phyloP scores from a whole-genome alignment of 2,888 invertebrate species.

The Fragum whitleyi region DNA sequence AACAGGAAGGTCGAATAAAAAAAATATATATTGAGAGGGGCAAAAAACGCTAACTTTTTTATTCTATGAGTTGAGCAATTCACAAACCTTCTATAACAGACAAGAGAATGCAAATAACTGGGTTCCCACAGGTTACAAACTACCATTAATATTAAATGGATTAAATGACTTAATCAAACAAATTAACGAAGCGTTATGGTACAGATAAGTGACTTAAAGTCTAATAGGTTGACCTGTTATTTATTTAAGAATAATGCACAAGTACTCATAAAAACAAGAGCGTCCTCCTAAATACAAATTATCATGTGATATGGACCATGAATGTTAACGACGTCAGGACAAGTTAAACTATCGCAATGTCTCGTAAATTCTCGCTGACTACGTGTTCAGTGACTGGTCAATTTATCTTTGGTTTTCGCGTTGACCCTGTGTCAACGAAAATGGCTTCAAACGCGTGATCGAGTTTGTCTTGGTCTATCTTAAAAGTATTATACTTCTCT shows the following conservation, averaged over 20 bases:
- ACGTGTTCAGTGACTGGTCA: slow-evolving; percentile 40
- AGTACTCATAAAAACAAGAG: slow-evolving; percentile 2
- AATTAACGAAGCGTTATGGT: slow-evolving; percentile 20
- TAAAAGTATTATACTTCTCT: too few relatives aligned
- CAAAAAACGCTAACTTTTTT: too few relatives aligned
- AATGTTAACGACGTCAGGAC: slow-evolving; percentile 35
- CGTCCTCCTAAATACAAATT: slow-evolving; percentile 26
- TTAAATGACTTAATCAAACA: background rate
- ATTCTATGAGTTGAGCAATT: too few relatives aligned
- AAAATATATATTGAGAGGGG: too few relatives aligned
- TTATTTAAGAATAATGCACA: slow-evolving; percentile 7
- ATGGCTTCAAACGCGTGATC: background rate
- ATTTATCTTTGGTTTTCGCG: slow-evolving; percentile 41
- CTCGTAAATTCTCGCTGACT: slow-evolving; percentile 41
- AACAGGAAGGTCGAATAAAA: too few relatives aligned
- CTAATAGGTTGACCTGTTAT: slow-evolving; percentile 10
- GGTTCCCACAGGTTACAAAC: background rate
- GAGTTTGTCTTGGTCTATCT: background rate
- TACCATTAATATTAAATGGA: background rate
- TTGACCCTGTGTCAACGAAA: slow-evolving; percentile 25
- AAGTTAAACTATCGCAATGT: slow-evolving; percentile 27
- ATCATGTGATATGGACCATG: slow-evolving; percentile 23
- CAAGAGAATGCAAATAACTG: too few relatives aligned
- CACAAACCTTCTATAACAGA: too few relatives aligned
- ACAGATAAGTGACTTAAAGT: slow-evolving; percentile 27